Evolutionary conservation across 2,113 vertebrate genomes (phyloP).

Genomic region (Rostratula benghalensis): DNA sequence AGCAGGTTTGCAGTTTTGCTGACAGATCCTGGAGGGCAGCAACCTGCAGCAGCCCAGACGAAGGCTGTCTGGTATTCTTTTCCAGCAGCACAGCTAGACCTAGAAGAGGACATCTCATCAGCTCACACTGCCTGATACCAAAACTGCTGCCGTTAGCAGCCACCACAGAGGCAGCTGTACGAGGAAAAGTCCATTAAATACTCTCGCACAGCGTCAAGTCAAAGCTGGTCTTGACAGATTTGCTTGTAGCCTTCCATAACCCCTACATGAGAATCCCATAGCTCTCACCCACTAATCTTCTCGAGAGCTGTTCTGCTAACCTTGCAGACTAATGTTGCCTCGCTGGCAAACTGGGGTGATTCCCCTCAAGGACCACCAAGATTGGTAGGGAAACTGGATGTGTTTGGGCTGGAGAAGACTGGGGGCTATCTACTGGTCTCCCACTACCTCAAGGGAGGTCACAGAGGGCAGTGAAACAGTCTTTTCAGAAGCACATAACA

Average conservation of each 20-base stretch:
- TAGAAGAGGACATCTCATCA: neutral
- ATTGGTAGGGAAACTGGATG: neutral
- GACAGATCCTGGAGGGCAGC: slow-evolving; percentile 67
- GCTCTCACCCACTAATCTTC: neutral
- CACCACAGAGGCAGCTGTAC: neutral
- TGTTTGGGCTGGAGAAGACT: neutral
- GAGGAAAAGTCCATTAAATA: neutral
- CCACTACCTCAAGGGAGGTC: neutral
- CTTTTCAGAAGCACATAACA: accelerated
- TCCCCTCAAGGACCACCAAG: neutral
- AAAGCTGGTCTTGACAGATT: neutral
- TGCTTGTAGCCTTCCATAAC: neutral
- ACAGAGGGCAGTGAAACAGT: neutral
- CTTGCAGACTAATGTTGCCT: neutral
- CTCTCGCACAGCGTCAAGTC: neutral
- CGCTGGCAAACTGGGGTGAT: neutral
- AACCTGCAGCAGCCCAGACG: neutral
- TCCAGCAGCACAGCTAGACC: neutral
- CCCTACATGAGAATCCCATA: neutral
- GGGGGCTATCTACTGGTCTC: neutral
- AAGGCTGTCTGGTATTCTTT: slow-evolving; percentile 2
- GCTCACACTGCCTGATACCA: neutral
- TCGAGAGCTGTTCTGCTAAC: neutral
- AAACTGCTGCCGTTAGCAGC: neutral
- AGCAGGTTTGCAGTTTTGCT: slow-evolving; percentile 41